Conservation (phyloP, 2,797 vertebrate genomes). For the Corythornis leucogaster region DNA sequence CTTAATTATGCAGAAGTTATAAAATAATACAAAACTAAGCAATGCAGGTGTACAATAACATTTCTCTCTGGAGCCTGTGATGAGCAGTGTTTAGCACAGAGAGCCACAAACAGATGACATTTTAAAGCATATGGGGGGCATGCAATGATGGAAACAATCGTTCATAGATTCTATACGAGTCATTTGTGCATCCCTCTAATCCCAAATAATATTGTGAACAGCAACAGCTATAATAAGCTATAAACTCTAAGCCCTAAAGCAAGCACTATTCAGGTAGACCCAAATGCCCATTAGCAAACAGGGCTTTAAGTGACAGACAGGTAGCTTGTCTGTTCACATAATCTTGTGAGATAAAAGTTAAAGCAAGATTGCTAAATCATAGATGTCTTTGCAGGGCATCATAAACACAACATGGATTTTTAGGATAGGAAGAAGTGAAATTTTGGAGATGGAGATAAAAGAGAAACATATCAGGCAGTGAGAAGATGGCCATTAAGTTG, state of each 20-base stretch:
- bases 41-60: background rate
- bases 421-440: background rate
- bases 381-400: background rate
- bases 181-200: background rate
- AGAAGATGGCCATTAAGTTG: background rate
- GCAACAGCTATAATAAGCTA: background rate
- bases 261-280: background rate
- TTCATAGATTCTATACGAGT: background rate
- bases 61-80: background rate
- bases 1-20: constrained; percentile 43
- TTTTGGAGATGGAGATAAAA: background rate
- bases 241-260: constrained; percentile 1
- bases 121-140: background rate
- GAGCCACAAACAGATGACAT: background rate
- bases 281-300: background rate
- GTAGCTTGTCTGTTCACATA: background rate
- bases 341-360: background rate
- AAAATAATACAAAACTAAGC: constrained; percentile 24
- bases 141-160: background rate
- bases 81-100: background rate
- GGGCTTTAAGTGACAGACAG: background rate
- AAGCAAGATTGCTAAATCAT: background rate
- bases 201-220: background rate
- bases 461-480: background rate
- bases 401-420: background rate